phyloP scores from a whole-genome alignment of 2,797 vertebrate species.

The Megalops cyprinoides region DNA sequence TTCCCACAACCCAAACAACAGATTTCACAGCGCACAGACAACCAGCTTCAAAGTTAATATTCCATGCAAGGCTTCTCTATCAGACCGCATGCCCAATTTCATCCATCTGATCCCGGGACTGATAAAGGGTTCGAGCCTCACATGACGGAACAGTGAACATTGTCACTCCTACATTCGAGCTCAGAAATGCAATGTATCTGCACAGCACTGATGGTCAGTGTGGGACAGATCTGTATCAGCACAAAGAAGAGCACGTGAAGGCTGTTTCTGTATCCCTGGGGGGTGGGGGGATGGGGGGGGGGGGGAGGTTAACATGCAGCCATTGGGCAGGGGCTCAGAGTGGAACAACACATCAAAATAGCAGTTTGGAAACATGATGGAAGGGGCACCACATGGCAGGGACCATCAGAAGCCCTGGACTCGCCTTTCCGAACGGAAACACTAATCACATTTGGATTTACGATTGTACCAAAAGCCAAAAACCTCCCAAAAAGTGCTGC shows the following conservation, averaged over 20 bases:
- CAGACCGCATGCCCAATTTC: constrained; percentile 2
- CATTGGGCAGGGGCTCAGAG: neutral
- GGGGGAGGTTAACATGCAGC: neutral
- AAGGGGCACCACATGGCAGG: neutral
- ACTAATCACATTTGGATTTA: neutral
- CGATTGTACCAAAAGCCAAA: neutral
- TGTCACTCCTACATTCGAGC: neutral
- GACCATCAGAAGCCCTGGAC: neutral
- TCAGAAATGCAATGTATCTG: constrained; percentile 15
- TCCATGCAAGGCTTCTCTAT: neutral
- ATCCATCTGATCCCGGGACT: constrained; percentile 16
- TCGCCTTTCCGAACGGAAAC: neutral
- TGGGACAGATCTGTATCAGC: neutral
- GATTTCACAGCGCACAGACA: neutral
- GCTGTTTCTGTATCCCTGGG: neutral
- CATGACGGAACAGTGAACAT: neutral
- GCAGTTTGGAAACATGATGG: neutral
- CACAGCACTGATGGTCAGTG: constrained; percentile 35
- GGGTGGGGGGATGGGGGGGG: neutral
- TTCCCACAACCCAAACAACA: constrained; percentile 7
- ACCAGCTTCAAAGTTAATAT: constrained; percentile 4
- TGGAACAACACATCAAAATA: neutral
- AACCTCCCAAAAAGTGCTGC: neutral
- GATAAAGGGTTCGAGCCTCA: constrained; percentile 20
- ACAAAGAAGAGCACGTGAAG: neutral